These are phyloP conservation scores for Peromyscus eremicus DNA, from an alignment of 2,797 vertebrate genomes.

Conservation along the genomic window DNA sequence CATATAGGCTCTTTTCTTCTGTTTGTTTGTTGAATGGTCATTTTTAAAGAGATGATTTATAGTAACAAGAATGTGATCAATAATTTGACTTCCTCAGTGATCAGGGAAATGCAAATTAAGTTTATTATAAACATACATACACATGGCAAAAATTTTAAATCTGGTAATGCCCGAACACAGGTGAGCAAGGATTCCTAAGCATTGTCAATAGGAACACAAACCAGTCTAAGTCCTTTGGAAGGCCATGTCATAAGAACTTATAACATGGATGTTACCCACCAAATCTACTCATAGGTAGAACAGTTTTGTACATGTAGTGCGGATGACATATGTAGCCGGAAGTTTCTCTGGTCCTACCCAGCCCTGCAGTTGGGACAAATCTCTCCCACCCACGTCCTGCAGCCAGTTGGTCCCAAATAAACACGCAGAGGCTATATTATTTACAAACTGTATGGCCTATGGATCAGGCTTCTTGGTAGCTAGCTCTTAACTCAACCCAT, in stretches of 20 bases:
- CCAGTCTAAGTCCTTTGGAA: slow-evolving; percentile 6
- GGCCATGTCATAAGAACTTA: neutral
- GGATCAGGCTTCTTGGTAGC: too few relatives aligned
- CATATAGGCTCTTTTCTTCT: neutral
- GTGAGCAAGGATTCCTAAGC: slow-evolving; percentile 6
- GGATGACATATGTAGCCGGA: neutral
- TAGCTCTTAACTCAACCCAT: too few relatives aligned
- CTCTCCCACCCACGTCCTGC: too few relatives aligned
- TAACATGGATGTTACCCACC: neutral
- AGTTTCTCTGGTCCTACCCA: too few relatives aligned
- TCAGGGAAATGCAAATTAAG: slow-evolving; percentile 52
- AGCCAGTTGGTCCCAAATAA: too few relatives aligned
- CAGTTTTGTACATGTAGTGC: neutral
- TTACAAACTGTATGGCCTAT: too few relatives aligned
- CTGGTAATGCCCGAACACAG: neutral
- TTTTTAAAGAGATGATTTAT: neutral
- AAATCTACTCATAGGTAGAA: neutral
- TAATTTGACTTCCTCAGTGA: slow-evolving; percentile 25
- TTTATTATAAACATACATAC: slow-evolving; percentile 7
- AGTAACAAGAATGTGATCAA: slow-evolving; percentile 32
- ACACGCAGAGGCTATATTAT: too few relatives aligned
- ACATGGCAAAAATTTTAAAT: neutral
- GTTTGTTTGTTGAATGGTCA: neutral
- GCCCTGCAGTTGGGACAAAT: too few relatives aligned
- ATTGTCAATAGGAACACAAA: slow-evolving; percentile 8